phyloP scores from a whole-genome alignment of 2,888 invertebrate species.

The Rhamnusium bicolor region DNA sequence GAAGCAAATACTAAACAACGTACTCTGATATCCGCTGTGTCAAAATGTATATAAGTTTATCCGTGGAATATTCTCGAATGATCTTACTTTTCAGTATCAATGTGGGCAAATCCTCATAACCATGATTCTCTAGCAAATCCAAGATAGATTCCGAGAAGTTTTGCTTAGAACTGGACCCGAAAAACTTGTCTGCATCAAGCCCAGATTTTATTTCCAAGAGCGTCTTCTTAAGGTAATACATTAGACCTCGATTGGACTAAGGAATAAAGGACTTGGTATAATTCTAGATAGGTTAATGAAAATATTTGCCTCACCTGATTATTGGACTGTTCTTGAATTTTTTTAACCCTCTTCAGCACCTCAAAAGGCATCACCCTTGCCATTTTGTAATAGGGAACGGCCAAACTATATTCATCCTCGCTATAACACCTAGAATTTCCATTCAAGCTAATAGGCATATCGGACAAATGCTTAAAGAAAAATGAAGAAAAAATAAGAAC shows the following conservation, averaged over 20 bases:
- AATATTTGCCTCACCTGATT: constrained; percentile 57
- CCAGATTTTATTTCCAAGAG: constrained; percentile 70
- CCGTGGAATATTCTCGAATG: constrained; percentile 74
- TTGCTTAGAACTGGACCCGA: constrained; percentile 65
- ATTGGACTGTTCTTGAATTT: constrained; percentile 67
- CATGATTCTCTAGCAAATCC: constrained; percentile 68
- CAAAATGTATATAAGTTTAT: constrained; percentile 73
- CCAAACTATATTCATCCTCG: constrained; percentile 66
- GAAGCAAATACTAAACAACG: constrained; percentile 33
- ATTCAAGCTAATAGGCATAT: too few relatives aligned
- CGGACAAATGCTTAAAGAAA: too few relatives aligned
- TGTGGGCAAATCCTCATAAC: constrained; percentile 70
- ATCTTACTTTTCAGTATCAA: constrained; percentile 73
- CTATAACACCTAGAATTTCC: constrained; percentile 60
- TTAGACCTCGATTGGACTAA: constrained; percentile 66
- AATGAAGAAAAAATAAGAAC: too few relatives aligned
- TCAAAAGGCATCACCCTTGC: constrained; percentile 72
- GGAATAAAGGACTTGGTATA: constrained; percentile 25
- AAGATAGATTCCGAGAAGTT: constrained; percentile 69
- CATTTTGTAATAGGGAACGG: constrained; percentile 75
- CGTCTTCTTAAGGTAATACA: constrained; percentile 67
- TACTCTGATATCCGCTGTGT: constrained; percentile 61
- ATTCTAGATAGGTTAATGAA: not conserved
- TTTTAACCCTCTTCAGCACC: constrained; percentile 69
- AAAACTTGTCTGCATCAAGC: constrained; percentile 71